phyloP scores from a whole-genome alignment of 2,113 vertebrate genomes.

The Otis tarda region DNA sequence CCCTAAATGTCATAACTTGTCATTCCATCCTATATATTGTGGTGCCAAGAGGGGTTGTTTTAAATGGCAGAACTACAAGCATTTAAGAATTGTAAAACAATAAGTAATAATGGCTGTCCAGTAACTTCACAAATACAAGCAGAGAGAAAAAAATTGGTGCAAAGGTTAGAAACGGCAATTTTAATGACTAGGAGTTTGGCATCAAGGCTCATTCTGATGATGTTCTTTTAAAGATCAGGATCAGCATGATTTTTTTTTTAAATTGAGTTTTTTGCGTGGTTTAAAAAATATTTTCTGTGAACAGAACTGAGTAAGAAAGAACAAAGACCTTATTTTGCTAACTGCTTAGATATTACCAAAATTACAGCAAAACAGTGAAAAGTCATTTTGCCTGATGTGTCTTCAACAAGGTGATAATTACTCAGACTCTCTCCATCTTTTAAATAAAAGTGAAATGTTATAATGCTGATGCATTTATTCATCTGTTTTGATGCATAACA shows the following conservation, averaged over 20 bases:
- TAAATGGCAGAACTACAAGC: background rate
- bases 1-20: background rate
- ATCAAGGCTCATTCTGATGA: rapidly evolving
- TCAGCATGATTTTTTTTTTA: rapidly evolving
- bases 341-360: background rate
- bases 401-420: background rate
- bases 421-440: background rate
- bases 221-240: background rate
- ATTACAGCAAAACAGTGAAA: background rate
- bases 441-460: background rate
- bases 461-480: background rate
- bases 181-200: background rate
- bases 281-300: background rate
- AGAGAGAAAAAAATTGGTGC: background rate
- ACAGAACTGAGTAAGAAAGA: background rate
- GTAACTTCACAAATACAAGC: background rate
- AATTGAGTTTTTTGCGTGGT: rapidly evolving
- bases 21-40: background rate
- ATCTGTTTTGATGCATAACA: background rate
- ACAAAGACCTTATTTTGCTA: background rate
- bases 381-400: background rate
- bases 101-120: background rate
- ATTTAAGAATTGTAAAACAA: background rate
- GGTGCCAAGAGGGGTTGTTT: background rate
- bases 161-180: background rate